Percentiles rank a stretch among this genome's conserved stretches.
Evolutionary conservation across 2,888 invertebrate genomes (phyloP).

Genomic region (Euplexia lucipara): DNA sequence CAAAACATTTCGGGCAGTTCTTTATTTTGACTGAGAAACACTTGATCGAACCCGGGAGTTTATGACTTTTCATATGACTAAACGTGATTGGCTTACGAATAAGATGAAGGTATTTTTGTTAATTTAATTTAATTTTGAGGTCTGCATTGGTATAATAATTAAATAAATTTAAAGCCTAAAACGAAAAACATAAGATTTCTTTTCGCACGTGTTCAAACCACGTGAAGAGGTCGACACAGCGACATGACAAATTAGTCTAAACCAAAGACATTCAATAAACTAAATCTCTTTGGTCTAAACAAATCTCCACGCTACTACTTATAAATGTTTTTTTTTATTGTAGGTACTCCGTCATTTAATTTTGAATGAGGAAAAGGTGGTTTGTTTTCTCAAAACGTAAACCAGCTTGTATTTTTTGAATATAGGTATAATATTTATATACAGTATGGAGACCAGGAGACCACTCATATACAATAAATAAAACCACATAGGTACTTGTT

Average conservation of each 20-base stretch:
- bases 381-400: neutral
- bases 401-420: too few species aligned
- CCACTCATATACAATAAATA: too few species aligned
- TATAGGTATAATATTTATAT: too few species aligned
- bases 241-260: conserved; percentile 37
- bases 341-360: too few species aligned
- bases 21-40: conserved; percentile 76
- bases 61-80: conserved; percentile 41
- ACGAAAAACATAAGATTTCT: neutral
- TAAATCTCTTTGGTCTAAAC: too few species aligned
- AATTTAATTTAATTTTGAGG: neutral
- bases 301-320: neutral
- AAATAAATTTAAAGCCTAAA: neutral
- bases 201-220: conserved; percentile 1
- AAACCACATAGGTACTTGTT: too few species aligned
- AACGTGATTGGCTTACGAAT: conserved; percentile 29
- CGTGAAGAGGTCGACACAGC: conserved; percentile 12
- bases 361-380: neutral
- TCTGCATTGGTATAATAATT: neutral
- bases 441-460: too few species aligned
- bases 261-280: too few species aligned
- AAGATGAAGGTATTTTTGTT: neutral
- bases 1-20: conserved; percentile 58
- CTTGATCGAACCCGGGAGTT: conserved; percentile 69
- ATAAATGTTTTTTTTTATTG: neutral